Percentiles rank a stretch among this genome's conserved stretches.
These are phyloP conservation scores for Diuraphis noxia DNA, from an alignment of 1,140 invertebrate species.

Conservation along the genomic window DNA sequence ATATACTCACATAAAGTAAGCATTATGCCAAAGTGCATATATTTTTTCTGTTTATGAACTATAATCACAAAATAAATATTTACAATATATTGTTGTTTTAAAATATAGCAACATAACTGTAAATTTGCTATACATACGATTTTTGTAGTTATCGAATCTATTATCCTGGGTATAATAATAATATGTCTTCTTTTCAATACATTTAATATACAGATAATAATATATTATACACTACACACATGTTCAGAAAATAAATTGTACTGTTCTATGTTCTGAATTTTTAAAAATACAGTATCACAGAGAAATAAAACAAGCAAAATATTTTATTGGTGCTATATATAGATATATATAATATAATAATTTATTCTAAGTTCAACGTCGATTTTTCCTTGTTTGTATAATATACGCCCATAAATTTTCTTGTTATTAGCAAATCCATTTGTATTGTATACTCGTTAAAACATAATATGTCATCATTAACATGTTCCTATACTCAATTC, in stretches of 20 bases:
- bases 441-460: constrained; percentile 37
- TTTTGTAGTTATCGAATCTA: not conserved
- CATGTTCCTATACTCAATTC: not conserved
- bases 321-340: not conserved
- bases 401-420: constrained; percentile 2
- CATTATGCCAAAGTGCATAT: not conserved
- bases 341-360: not conserved
- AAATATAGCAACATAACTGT: not conserved
- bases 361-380: not conserved
- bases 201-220: not conserved
- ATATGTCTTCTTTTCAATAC: not conserved
- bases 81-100: not conserved
- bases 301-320: not conserved
- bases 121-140: not conserved
- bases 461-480: constrained; percentile 42
- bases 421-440: constrained; percentile 20
- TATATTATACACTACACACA: not conserved
- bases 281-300: not conserved
- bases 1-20: not conserved
- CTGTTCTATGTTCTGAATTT: not conserved
- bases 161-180: not conserved
- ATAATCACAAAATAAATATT: not conserved
- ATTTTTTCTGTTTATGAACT: not conserved
- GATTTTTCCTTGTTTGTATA: not conserved
- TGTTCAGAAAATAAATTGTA: not conserved